Percentiles rank a stretch among this genome's conserved stretches.
Evolutionary conservation across 2,113 vertebrate species (phyloP).

Genomic region (Megalops atlanticus): DNA sequence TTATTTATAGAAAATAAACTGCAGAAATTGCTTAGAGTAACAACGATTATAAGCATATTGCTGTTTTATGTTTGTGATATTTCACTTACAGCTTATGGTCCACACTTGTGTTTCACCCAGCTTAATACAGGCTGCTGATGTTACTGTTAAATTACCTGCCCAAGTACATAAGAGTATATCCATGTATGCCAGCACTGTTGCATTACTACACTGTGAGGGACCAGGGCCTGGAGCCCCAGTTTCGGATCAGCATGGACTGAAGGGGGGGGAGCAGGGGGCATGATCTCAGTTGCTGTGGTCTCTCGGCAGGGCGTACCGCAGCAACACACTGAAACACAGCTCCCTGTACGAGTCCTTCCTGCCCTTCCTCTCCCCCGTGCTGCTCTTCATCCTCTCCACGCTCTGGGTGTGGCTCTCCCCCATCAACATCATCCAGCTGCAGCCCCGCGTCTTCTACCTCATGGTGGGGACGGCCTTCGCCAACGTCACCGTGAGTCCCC

Average conservation of each 20-base stretch:
- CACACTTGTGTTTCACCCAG: background rate
- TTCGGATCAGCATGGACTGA: too few relatives aligned
- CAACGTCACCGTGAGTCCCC: conserved; percentile 86
- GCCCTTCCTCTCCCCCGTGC: conserved; percentile 86
- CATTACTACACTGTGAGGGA: too few relatives aligned
- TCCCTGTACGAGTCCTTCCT: conserved; percentile 86
- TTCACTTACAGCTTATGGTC: background rate
- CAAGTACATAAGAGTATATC: background rate
- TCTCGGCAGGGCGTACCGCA: conserved; percentile 77
- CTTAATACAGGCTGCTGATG: too few relatives aligned
- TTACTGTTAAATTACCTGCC: too few relatives aligned
- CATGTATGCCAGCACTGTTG: too few relatives aligned
- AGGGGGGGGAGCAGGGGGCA: too few relatives aligned
- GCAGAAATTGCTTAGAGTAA: background rate
- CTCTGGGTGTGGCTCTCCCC: conserved; percentile 84
- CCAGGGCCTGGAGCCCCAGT: background rate
- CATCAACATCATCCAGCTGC: conserved; percentile 78
- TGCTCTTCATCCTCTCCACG: conserved; percentile 87
- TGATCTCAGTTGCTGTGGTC: background rate
- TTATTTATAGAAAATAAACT: background rate
- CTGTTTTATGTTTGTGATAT: too few relatives aligned
- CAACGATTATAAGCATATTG: background rate
- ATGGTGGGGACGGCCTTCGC: conserved; percentile 97
- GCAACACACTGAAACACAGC: conserved; percentile 85
- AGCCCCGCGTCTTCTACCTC: conserved; percentile 91